Percentiles rank a stretch among this genome's conserved stretches.
These are phyloP conservation scores for Boleophthalmus pectinirostris DNA, from an alignment of 2,113 vertebrate genomes.

Conservation along the genomic window DNA sequence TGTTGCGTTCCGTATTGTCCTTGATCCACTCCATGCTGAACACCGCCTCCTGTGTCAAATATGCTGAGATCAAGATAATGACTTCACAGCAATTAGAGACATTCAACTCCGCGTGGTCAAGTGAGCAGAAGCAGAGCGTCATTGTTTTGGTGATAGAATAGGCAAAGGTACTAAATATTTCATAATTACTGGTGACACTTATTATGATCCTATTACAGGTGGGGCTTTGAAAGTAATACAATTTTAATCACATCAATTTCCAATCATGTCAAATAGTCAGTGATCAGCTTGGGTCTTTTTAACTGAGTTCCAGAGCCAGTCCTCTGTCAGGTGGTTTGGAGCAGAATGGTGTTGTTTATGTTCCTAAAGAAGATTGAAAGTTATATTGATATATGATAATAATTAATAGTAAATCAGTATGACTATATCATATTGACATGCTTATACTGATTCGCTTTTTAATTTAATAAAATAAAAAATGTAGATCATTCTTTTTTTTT, in stretches of 20 bases:
- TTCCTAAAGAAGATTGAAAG: background rate
- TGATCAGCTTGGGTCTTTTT: no score
- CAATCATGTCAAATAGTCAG: no score
- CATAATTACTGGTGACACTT: no score
- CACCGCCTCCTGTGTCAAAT: background rate
- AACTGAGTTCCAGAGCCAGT: no score
- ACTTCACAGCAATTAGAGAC: slow-evolving; percentile 4
- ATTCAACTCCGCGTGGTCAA: background rate
- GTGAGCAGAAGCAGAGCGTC: background rate
- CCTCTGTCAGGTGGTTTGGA: background rate
- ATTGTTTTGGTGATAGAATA: background rate
- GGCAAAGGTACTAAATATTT: background rate
- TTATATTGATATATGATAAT: no score
- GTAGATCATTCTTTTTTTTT: no score
- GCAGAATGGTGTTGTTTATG: background rate
- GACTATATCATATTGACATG: no score
- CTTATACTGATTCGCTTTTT: no score
- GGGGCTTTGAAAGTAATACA: background rate
- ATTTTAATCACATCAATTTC: background rate
- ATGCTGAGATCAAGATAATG: slow-evolving; percentile 28
- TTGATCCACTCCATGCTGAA: background rate
- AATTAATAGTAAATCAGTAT: no score
- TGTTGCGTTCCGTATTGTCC: slow-evolving; percentile 17
- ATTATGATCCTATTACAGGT: background rate
- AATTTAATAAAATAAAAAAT: no score